Evolutionary conservation across 2,113 vertebrate species (phyloP).

Genomic region (Odobenus rosmarus): DNA sequence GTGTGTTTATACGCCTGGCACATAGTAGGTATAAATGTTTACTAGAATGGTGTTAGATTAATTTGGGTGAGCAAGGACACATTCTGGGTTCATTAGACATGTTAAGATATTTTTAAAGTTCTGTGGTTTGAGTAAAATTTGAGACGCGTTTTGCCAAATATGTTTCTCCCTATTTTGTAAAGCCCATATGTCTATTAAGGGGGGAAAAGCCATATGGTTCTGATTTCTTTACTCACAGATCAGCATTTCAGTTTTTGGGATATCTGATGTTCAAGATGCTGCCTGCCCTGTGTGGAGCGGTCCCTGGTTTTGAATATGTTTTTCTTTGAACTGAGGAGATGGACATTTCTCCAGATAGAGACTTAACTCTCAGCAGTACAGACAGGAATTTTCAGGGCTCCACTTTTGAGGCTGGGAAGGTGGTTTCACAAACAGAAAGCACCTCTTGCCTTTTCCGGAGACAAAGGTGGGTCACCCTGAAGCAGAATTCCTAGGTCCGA

Average conservation of each 20-base stretch:
- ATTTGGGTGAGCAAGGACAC: slow-evolving; percentile 69
- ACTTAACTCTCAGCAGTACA: background rate
- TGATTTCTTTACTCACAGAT: slow-evolving; percentile 74
- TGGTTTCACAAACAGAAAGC: background rate
- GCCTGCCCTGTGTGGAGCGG: background rate
- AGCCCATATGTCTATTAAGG: slow-evolving; percentile 78
- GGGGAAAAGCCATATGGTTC: slow-evolving; percentile 75
- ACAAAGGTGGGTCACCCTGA: background rate
- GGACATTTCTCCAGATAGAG: slow-evolving; percentile 36
- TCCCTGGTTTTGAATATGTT: slow-evolving; percentile 35
- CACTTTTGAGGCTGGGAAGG: background rate
- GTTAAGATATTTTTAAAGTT: slow-evolving; percentile 81
- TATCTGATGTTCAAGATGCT: slow-evolving; percentile 67
- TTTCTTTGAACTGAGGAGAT: slow-evolving; percentile 70
- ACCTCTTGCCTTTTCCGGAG: background rate
- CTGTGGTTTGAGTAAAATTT: slow-evolving; percentile 77
- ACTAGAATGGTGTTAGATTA: slow-evolving; percentile 61
- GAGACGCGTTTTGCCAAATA: slow-evolving; percentile 72
- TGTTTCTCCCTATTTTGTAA: slow-evolving; percentile 75
- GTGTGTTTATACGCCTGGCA: slow-evolving; percentile 19
- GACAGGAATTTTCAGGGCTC: background rate
- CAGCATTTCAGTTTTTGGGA: slow-evolving; percentile 63
- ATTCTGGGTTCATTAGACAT: slow-evolving; percentile 80
- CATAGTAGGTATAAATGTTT: slow-evolving; percentile 74
- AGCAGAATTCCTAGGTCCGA: background rate